These are phyloP conservation scores for Patiria miniata DNA, from an alignment of 35 echinoderm and acorn worm genomes.

Conservation along the genomic window DNA sequence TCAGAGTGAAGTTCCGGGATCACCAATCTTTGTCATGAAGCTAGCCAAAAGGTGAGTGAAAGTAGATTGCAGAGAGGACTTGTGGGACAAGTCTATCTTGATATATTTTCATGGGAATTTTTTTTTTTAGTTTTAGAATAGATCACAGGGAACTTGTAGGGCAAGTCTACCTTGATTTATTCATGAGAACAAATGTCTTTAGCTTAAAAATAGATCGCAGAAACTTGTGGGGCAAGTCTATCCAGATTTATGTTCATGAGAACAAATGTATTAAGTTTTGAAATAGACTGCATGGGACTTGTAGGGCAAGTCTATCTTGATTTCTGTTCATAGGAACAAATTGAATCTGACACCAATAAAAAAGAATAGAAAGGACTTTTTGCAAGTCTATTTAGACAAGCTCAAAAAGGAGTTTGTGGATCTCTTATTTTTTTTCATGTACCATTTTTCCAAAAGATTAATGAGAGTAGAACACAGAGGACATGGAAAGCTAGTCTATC, in stretches of 20 bases:
- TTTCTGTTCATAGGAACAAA: too few relatives aligned
- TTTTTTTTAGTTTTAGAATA: constrained; percentile 72
- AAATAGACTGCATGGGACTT: too few relatives aligned
- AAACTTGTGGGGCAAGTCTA: too few relatives aligned
- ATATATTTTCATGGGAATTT: too few relatives aligned
- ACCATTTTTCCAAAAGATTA: constrained; percentile 92
- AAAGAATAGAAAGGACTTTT: constrained; percentile 78
- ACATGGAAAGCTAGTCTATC: background rate
- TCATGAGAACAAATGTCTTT: background rate
- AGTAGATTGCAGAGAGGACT: background rate
- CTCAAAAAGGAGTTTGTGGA: constrained; percentile 91
- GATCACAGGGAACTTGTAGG: background rate
- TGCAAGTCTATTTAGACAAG: constrained; percentile 72
- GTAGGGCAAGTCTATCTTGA: background rate
- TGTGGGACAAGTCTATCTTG: background rate
- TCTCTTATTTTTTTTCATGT: constrained; percentile 97
- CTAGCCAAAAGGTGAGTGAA: constrained; percentile 81
- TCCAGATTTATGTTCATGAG: too few relatives aligned
- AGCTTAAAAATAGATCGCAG: too few relatives aligned
- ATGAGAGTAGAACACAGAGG: background rate
- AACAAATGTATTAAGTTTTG: too few relatives aligned
- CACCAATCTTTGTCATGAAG: constrained; percentile 98
- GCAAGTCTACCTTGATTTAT: background rate
- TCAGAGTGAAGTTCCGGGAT: constrained; percentile 95
- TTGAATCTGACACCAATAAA: too few relatives aligned